Evolutionary conservation across 2,113 vertebrate species (phyloP), one percentile per base, ranked within the genome.

Genomic region (Brachypodius melanocephalos): DNA sequence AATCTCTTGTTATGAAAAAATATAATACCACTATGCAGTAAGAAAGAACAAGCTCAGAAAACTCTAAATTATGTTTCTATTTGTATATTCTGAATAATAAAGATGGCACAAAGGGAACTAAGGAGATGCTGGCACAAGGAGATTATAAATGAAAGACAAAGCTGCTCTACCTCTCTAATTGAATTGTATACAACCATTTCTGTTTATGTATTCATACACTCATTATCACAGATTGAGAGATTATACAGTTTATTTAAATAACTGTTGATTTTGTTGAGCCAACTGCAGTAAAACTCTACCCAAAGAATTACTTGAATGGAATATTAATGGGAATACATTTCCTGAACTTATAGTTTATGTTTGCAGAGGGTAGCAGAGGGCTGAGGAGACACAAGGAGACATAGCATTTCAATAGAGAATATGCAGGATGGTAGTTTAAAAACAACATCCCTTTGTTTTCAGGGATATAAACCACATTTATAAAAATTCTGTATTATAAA

Each of bases 101-200:
- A 81, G 26, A 59, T 58, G 36, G 6, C 31, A 89, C 52, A 91
- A 89, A 61, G 8, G 32, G 42, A 88, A 28, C 28, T 78, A 68
- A 88, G 52, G 46, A 86, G 31, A 34, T 48, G 24, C 2, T 84
- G 90, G 57, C 24, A 72, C 10, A 88, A 82, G 52, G 17, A 92
- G 72, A 79, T 73, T 89, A 71, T 25, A 62, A 94, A 91, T 40
- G n/a, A 57, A 87, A 71, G 29, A 75, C n/a, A 85, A 94, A 95
- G 15, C 38, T 36, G 18, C 7, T 72, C 12, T 82, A 55, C 32
- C 18, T 85, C 29, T 58, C 29, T 94, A 95, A 89, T 57, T 81
- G 42, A 91, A 79, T 85, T 93, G 46, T 36, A 73, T 54, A 45
- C 28, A 95, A 54, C 12, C 36, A 34, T 73, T 91, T 69, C 62